A percentile compares a stretch with the other conserved stretches of the same genome.
Evolutionary conservation across 2,113 vertebrate species (phyloP).

Genomic region (Phylloscopus trochiloides): DNA sequence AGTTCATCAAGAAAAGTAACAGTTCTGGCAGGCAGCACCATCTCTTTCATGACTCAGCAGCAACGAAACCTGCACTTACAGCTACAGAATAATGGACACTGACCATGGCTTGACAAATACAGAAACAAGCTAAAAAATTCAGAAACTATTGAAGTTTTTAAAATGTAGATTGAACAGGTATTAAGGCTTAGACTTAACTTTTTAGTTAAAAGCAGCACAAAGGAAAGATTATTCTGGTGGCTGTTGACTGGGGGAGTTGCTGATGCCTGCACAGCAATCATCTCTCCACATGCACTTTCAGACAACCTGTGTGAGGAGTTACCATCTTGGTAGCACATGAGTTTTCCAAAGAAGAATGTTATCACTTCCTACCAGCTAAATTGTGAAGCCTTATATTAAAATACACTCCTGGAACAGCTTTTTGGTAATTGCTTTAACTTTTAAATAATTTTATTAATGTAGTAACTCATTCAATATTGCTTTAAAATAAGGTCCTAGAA

Average conservation of each 20-base stretch:
- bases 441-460: not conserved
- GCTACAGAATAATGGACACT: not conserved
- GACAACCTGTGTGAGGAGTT: not conserved
- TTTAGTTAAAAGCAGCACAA: not conserved
- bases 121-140: not conserved
- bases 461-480: not conserved
- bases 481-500: not conserved
- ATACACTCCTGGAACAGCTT: not conserved
- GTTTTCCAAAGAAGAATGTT: not conserved
- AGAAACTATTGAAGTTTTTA: not conserved
- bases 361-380: not conserved
- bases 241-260: not conserved
- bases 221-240: not conserved
- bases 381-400: not conserved
- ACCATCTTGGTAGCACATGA: rapidly evolving
- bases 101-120: not conserved
- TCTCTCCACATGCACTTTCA: not conserved
- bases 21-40: not conserved
- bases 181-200: not conserved
- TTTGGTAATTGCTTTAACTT: not conserved
- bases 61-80: not conserved
- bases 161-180: not conserved
- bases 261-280: not conserved
- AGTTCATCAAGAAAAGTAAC: not conserved
- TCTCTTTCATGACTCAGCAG: not conserved